Evolutionary conservation across 2,888 invertebrate species (phyloP).

Genomic region (Gerris lacustris): DNA sequence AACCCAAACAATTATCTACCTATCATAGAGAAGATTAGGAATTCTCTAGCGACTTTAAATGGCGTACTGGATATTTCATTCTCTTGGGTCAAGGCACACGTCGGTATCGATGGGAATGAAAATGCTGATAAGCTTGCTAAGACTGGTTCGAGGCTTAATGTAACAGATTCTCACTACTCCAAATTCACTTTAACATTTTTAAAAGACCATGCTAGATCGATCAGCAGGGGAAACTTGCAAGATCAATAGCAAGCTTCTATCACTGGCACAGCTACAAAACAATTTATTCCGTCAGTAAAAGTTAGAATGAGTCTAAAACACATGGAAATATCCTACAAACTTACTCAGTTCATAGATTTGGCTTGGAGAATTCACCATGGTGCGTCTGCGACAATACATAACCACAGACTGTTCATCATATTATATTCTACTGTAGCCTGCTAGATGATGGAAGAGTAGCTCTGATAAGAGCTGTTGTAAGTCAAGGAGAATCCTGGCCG

Average conservation of each 20-base stretch:
- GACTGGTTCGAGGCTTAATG: background rate
- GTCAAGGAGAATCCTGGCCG: background rate
- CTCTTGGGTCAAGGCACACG: slow-evolving; percentile 11
- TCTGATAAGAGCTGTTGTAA: background rate
- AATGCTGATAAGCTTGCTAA: slow-evolving; percentile 5
- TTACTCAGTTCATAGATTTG: slow-evolving; percentile 6
- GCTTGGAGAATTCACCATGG: background rate
- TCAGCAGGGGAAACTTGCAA: background rate
- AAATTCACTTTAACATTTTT: background rate
- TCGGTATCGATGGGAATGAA: slow-evolving; percentile 8
- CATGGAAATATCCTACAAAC: background rate
- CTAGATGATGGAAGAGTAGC: background rate
- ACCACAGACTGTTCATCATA: slow-evolving; percentile 1
- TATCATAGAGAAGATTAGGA: background rate
- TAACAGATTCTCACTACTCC: background rate
- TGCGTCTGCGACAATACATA: background rate
- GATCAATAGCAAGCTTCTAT: background rate
- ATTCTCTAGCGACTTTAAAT: background rate
- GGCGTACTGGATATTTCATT: background rate
- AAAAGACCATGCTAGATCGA: background rate
- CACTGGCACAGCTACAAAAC: slow-evolving; percentile 2
- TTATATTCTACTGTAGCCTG: background rate
- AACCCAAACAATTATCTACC: background rate
- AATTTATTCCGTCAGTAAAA: background rate
- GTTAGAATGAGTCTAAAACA: background rate